Evolutionary conservation across 53 echinoderm and acorn worm species (phyloP), one percentile per base, ranked within the genome.

Genomic region (Pentamera pediparva): DNA sequence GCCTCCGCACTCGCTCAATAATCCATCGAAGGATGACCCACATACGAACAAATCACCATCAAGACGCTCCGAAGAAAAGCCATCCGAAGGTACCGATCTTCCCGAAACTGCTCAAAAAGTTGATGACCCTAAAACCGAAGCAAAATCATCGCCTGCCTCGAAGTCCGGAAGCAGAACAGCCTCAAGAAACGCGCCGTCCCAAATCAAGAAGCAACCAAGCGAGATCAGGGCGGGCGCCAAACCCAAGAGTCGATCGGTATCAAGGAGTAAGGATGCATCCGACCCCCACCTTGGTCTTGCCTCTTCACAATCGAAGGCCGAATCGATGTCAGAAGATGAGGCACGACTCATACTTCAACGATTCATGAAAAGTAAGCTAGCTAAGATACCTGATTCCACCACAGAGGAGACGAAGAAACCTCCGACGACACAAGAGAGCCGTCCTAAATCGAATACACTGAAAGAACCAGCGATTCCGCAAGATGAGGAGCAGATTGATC

Each of bases 251-350:
- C 54, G 22, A 21, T 54, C 25, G 18, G 54, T 54, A 28, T 24
- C 54, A 26, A 24, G 24, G 25, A 54, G 11, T 26, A 54, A 22
- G 24, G n/a, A 54, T 8, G 28, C 12, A 1, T 3, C 24, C 3
- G 28, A 54, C 54, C 54, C 54, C 2, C 10, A 24, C 0, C 25
- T 1, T 0, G 54, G 4, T 26, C 54, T 28, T 24, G 28, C 24
- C 8, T 54, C 54, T 15, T 67, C 67, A 22, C 67, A 67, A 43
- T 67, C 67, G 4, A 67, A 67, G 6, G 29, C 41, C 12, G 67
- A 67, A 67, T 67, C 67, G n/a, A 67, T 67, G 67, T 43, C 67
- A 21, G 67, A 67, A 43, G 67, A 67, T 27, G 67, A 67, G 45
- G 67, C 67, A 26, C 40, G 45, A 67, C 27, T 31, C 29, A 45